phyloP scores from a whole-genome alignment of 2,113 vertebrate species.

The Chloropsis cyanopogon region DNA sequence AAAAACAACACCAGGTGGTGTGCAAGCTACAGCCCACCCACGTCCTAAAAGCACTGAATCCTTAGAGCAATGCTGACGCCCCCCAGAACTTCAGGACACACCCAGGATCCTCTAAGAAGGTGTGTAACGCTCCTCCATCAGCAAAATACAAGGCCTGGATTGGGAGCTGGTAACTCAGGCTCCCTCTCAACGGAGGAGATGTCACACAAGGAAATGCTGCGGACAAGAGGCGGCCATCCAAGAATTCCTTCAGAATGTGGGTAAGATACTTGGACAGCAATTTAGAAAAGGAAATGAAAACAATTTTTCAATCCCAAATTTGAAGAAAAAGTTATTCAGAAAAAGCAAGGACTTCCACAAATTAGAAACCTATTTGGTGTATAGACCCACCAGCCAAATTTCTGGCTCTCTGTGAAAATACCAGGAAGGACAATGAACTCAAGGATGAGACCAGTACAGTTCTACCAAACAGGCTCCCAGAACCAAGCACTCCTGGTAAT shows the following conservation, averaged over 20 bases:
- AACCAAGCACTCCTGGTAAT: background rate
- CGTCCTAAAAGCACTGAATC: background rate
- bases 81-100: background rate
- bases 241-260: background rate
- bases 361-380: background rate
- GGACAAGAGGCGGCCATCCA: background rate
- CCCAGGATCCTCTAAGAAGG: background rate
- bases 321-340: background rate
- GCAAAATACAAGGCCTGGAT: background rate
- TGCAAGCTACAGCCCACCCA: background rate
- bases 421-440: background rate
- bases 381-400: background rate
- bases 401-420: background rate
- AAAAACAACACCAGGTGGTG: background rate
- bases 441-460: background rate
- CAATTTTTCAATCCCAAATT: accelerated
- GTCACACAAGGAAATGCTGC: background rate
- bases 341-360: background rate
- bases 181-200: background rate
- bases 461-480: too few species aligned
- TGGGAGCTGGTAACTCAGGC: background rate
- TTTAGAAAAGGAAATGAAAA: background rate
- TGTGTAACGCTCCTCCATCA: background rate
- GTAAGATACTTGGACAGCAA: background rate
- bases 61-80: background rate